Base-by-base conservation (phyloP, 2,888 invertebrate genomes). In the Mycalesis mineus region DNA sequence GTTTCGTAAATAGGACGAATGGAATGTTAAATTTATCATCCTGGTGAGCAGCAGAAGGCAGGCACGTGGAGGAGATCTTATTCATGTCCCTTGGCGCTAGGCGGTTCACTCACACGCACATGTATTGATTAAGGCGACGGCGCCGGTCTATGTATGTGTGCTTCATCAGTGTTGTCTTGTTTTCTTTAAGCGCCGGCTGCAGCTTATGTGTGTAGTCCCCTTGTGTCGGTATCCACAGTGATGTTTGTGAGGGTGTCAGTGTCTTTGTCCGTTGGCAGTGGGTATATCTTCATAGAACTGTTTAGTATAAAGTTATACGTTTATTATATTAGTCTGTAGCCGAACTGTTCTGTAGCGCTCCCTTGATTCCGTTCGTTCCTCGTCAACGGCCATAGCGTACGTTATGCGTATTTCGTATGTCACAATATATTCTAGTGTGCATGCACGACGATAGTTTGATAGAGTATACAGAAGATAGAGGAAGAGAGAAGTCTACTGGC, bases 51-150 rank as follows among this genome's bases (percentile, higher is more conserved):
- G 82, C 77, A 75, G 80, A 78, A 78, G 81, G 77, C 79, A 75
- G 54, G 62, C 72, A 71, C 76, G 65, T 68, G 62, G 62, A 54
- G 58, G 67, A 65, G 67, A 37, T 52, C n/a, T 66, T 61, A 68
- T 70, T 63, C 67, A 71, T 65, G 71, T 77, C 80, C 74, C 72
- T 74, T 73, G 74, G 76, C 74, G 77, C 72, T 15, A 73, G 74
- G 78, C 74, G 75, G 76, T 78, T 85, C 90, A 92, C 92, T 92
- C 92, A 92, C 92, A 92, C 89, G 89, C 92, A 92, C 92, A 92
- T 92, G 92, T 92, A 92, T 91, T 92, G 92, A 92, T 87, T 84
- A 84, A 80, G 78, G 84, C 85, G 91, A 90, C 84, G 87, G 85
- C 88, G 84, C 82, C 82, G 81, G 80, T 83, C 81, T 80, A 66